phyloP scores from a whole-genome alignment of 92 coral and sea anemone genomes.

The Pocillopora grandis region DNA sequence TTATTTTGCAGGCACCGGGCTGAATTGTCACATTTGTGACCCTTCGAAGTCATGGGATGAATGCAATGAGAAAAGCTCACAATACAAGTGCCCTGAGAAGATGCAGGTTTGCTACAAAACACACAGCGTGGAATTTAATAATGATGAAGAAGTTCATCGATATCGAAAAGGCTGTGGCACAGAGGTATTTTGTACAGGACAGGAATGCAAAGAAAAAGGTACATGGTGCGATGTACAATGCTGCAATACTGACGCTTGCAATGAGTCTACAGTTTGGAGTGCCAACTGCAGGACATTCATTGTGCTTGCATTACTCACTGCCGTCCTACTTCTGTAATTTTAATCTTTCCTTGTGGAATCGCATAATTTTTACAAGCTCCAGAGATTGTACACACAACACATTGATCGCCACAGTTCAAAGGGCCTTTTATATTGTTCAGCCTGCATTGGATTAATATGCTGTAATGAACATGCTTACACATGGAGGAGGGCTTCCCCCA shows the following conservation, averaged over 20 bases:
- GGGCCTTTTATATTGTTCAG: background rate
- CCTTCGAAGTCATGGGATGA: conserved; percentile 15
- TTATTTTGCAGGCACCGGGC: conserved; percentile 3
- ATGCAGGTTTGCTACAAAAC: background rate
- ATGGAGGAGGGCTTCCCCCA: too few relatives aligned
- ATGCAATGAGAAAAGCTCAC: background rate
- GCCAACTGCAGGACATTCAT: background rate
- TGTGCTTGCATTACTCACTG: background rate
- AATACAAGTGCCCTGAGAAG: background rate
- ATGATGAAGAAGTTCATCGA: conserved; percentile 1
- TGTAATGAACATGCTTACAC: too few relatives aligned
- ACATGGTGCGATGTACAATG: background rate
- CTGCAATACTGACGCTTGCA: conserved; percentile 18
- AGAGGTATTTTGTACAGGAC: background rate
- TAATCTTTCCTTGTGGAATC: background rate
- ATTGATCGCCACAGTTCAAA: background rate
- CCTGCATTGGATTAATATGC: too few relatives aligned
- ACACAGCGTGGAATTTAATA: background rate
- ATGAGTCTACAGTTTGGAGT: background rate
- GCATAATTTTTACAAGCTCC: too few relatives aligned
- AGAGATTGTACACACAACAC: background rate
- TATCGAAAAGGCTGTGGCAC: background rate
- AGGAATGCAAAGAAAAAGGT: background rate
- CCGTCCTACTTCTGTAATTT: background rate
- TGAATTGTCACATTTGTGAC: background rate